Base-by-base conservation (phyloP, 2,888 invertebrate species). In the Zygothrica quintamaculata region DNA sequence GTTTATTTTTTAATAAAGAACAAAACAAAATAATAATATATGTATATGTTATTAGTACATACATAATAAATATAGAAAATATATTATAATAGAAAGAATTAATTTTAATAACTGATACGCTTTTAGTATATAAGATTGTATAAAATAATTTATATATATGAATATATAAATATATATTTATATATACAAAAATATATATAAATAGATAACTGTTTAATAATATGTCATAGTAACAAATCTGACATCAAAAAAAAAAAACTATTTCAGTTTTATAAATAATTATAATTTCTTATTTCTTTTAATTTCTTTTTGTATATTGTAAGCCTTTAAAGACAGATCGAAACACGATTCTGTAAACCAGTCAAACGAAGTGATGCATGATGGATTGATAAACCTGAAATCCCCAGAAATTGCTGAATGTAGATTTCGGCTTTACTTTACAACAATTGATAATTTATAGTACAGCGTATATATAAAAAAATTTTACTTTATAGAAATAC, bases 31-130 rank as follows among this genome's bases (percentile, higher is more conserved):
- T n/a, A n/a, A n/a, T n/a, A n/a, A n/a, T n/a, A n/a, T n/a, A n/a
- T n/a, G n/a, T n/a, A n/a, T n/a, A 65, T 65, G 72, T 71, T 65
- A 61, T 64, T 69, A 77, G 70, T 57, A 60, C 57, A 55, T 48
- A 52, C 52, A 58, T 71, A 61, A 68, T 64, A 79, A 61, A 47
- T 60, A 64, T 76, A 69, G 69, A 84, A 73, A 84, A 74, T 74
- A 74, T 74, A 65, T 81, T 79, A 81, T 65, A 71, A 76, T 65
- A 79, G 34, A 58, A 60, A 58, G 48, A 73, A 75, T 87, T 87
- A 88, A 84, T 86, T 88, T 89, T 89, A 89, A 90, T 90, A 90
- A 89, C 88, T 88, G 89, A 90, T 90, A 90, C 90, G 90, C 90
- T 90, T 90, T 86, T 90, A 90, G 89, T 82, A 80, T 65, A 65